A percentile compares a stretch with the other conserved stretches of the same genome.
phyloP scores from a whole-genome alignment of 2,888 invertebrate species.

The Metallyticus violacea region DNA sequence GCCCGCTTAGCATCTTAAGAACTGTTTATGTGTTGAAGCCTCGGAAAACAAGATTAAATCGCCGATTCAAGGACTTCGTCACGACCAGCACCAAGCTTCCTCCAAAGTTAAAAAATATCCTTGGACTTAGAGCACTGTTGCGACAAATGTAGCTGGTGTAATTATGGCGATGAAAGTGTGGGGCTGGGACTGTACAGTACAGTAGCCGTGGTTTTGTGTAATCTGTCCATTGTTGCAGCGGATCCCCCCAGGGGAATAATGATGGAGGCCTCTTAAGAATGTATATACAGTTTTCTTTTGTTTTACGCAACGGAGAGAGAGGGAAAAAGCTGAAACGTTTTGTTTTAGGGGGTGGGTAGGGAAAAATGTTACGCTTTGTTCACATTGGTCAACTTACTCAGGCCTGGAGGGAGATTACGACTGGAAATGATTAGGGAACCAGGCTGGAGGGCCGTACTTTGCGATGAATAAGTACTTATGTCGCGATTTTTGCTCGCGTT shows the following conservation, averaged over 20 bases:
- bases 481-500: not conserved
- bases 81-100: not conserved
- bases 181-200: not conserved
- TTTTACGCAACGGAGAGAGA: not conserved
- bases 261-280: constrained; percentile 1
- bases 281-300: not conserved
- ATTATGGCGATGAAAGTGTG: not conserved
- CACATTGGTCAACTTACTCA: not conserved
- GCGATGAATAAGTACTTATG: not conserved
- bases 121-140: not conserved
- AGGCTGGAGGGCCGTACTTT: not conserved
- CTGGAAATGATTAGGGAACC: not conserved
- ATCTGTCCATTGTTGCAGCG: constrained; percentile 1
- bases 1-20: not conserved
- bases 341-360: not conserved
- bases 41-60: not conserved
- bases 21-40: too few species aligned
- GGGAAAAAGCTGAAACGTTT: not conserved
- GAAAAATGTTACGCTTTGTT: not conserved
- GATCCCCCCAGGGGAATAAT: not conserved
- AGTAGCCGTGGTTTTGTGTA: not conserved
- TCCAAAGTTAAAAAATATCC: not conserved
- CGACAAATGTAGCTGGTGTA: not conserved
- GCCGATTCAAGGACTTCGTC: not conserved
- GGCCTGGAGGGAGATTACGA: not conserved